These are phyloP conservation scores for Felis catus DNA, from an alignment of 2,113 vertebrate species.

Conservation along the genomic window F.catus_Fca126_mat1.0 CM031415.1:77114001-77114500, in stretches of 20 bases:
- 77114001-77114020: not conserved
- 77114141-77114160: slow-evolving; percentile 96
- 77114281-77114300: not conserved
- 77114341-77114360: not conserved
- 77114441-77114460: not conserved
- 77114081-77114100: slow-evolving; percentile 93
- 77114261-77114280: not conserved
- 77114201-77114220: rapidly evolving
- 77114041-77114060: slow-evolving; percentile 97
- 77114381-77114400: not conserved
- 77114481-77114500: not conserved
- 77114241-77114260: too few species aligned
- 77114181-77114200: rapidly evolving
- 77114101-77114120: slow-evolving; percentile 94
- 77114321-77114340: not conserved
- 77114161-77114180: slow-evolving; percentile 98
- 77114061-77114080: slow-evolving; percentile 95
- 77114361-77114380: not conserved
- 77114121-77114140: slow-evolving; percentile 97
- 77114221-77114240: not conserved
- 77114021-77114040: slow-evolving; percentile 95
- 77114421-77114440: not conserved
- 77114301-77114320: not conserved
- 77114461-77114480: not conserved
- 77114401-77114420: not conserved